These are phyloP conservation scores for Pollenia griseotomentosa DNA, from an alignment of 2,888 invertebrate genomes.

Conservation along the genomic window DNA sequence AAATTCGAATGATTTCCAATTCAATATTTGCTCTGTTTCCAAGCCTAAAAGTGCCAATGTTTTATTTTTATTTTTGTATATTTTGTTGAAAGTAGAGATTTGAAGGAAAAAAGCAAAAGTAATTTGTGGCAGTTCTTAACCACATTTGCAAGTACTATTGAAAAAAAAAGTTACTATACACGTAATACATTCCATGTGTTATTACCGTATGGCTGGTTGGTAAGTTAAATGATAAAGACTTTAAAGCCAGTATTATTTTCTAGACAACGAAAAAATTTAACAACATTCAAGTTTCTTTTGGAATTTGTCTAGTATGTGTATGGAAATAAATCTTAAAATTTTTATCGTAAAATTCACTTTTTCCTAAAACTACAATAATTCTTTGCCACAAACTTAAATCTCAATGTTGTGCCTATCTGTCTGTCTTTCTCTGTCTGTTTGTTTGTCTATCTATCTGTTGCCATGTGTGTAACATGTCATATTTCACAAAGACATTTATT, in stretches of 20 bases:
- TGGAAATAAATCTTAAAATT: constrained; percentile 71
- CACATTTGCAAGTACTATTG: constrained; percentile 35
- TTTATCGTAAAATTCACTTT: constrained; percentile 75
- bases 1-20: neutral
- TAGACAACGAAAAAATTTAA: constrained; percentile 22
- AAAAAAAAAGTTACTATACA: constrained; percentile 13
- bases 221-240: constrained; percentile 61
- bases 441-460: constrained; percentile 44
- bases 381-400: constrained; percentile 64
- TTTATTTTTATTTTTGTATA: constrained; percentile 17
- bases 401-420: constrained; percentile 58
- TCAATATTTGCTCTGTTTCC: constrained; percentile 40
- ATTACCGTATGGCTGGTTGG: constrained; percentile 33
- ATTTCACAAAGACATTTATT: constrained; percentile 68
- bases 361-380: constrained; percentile 74
- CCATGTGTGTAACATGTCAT: constrained; percentile 63
- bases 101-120: constrained; percentile 66
- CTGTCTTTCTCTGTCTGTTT: neutral
- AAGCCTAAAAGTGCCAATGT: constrained; percentile 39
- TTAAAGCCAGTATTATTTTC: constrained; percentile 46
- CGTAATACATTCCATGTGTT: constrained; percentile 45
- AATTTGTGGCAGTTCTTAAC: constrained; percentile 65
- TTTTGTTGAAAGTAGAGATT: constrained; percentile 42
- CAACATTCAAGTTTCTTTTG: constrained; percentile 30
- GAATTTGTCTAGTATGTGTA: constrained; percentile 16